Conservation (phyloP, 1,140 invertebrate genomes). For the Cotesia typhae region DNA sequence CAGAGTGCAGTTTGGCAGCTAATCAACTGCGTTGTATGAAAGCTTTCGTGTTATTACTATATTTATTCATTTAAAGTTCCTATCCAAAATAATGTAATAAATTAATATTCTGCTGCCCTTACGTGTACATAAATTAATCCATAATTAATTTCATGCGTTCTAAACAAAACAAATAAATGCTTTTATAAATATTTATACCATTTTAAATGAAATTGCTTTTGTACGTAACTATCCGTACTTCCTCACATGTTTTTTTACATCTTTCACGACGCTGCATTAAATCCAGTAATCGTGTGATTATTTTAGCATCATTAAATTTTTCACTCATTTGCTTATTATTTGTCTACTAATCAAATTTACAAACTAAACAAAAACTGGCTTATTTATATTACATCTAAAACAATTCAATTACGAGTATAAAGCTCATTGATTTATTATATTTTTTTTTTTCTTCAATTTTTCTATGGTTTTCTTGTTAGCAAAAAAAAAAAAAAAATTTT, state of each 20-base stretch:
- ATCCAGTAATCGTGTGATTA: conserved; percentile 8
- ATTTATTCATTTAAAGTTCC: conserved; percentile 5
- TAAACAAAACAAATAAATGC: conserved; percentile 21
- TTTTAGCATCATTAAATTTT: conserved; percentile 7
- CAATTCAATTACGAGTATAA: neutral
- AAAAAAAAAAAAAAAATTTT: no score
- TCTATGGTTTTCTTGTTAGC: neutral
- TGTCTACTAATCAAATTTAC: conserved; percentile 16
- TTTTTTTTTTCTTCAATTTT: neutral
- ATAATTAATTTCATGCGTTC: conserved; percentile 24
- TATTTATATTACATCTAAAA: neutral
- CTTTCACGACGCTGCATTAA: conserved; percentile 4
- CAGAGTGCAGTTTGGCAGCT: conserved; percentile 64
- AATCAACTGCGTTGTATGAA: conserved; percentile 63
- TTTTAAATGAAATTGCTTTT: conserved; percentile 43
- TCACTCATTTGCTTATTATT: conserved; percentile 19
- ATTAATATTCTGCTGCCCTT: conserved; percentile 25
- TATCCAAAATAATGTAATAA: conserved; percentile 6
- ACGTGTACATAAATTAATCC: conserved; percentile 32
- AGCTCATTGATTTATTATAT: neutral
- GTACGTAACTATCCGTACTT: conserved; percentile 39
- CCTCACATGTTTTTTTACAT: conserved; percentile 14
- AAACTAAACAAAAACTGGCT: neutral
- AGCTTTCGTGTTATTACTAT: conserved; percentile 41
- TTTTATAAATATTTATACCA: conserved; percentile 9